A percentile compares a stretch with the other conserved stretches of the same genome.
Conservation (phyloP, 2,888 invertebrate genomes). For the Caenorhabditis sp. region DNA sequence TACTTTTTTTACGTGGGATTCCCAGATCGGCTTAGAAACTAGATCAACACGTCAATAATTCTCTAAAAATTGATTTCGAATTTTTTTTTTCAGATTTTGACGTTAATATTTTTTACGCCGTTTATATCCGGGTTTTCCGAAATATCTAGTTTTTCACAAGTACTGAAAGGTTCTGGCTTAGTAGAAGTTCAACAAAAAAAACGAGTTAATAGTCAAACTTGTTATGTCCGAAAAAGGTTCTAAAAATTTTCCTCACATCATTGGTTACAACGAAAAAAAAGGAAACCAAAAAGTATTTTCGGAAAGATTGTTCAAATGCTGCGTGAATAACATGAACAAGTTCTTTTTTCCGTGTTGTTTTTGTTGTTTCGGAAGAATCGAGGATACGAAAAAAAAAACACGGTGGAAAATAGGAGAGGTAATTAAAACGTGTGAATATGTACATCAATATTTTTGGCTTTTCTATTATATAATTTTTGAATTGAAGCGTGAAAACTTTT, state of each 20-base stretch:
- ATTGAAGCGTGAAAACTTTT: slow-evolving; percentile 1
- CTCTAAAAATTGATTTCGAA: no score
- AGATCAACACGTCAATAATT: no score
- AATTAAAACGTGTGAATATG: neutral
- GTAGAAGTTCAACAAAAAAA: no score
- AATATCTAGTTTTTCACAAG: no score
- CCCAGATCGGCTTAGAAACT: no score
- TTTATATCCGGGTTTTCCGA: no score
- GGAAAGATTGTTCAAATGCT: neutral
- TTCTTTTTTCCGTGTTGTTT: neutral
- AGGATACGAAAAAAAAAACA: neutral
- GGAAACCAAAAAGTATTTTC: neutral
- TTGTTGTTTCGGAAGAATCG: neutral
- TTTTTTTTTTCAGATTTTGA: no score
- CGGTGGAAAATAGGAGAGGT: neutral
- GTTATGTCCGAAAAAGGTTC: neutral
- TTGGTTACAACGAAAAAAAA: neutral
- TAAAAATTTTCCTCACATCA: neutral
- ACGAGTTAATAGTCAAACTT: neutral
- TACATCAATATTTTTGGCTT: neutral
- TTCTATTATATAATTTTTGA: neutral
- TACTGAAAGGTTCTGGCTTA: no score
- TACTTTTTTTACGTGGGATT: no score
- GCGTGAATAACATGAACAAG: neutral
- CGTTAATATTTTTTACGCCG: no score